phyloP scores from a whole-genome alignment of 1,140 invertebrate genomes.

The Bombus waltoni region DNA sequence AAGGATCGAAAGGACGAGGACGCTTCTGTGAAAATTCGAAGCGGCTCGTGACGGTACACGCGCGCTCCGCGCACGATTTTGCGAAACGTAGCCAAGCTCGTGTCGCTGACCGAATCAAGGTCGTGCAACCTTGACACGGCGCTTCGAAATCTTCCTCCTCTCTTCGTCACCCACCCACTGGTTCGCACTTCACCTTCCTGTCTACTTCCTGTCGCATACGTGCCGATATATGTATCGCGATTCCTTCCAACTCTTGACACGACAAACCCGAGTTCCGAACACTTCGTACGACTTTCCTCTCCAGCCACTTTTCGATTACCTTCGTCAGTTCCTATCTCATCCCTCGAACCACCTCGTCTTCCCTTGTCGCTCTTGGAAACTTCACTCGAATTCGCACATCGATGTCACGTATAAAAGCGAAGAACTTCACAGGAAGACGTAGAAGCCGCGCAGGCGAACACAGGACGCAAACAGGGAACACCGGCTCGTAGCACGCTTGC shows the following conservation, averaged over 20 bases:
- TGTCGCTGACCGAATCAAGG: conserved; percentile 62
- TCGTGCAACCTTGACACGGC: conserved; percentile 65
- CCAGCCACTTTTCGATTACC: neutral
- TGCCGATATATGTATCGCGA: neutral
- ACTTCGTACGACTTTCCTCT: neutral
- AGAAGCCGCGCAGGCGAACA: neutral
- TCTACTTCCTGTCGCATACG: conserved; percentile 23
- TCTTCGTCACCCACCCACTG: conserved; percentile 23
- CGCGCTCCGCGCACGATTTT: conserved; percentile 43
- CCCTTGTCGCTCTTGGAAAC: neutral
- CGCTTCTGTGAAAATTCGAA: neutral
- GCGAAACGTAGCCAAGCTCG: conserved; percentile 37
- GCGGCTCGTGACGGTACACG: neutral
- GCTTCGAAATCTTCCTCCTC: conserved; percentile 57
- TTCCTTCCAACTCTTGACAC: neutral
- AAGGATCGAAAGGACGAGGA: too few species aligned
- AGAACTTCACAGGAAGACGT: neutral
- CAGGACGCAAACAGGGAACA: neutral
- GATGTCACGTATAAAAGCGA: neutral
- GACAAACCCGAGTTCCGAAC: neutral
- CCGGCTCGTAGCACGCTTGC: neutral
- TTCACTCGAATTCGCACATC: neutral
- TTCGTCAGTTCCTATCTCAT: neutral
- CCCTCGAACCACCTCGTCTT: neutral
- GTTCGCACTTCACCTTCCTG: conserved; percentile 28